Conservation (phyloP, 2,888 invertebrate species). For the Ormyrus pomaceus region DNA sequence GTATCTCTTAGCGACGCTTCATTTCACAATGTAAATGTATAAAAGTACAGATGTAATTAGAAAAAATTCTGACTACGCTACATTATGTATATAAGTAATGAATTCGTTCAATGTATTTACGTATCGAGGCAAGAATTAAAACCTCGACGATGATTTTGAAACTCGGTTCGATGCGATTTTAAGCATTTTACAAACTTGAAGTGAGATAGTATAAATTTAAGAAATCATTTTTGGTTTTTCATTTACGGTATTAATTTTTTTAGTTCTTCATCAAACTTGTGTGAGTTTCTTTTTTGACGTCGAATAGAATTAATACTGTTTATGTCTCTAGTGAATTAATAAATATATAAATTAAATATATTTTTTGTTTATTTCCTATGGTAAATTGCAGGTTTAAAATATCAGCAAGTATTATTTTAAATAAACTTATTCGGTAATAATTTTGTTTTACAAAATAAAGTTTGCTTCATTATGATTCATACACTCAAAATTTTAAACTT, state of each 20-base stretch:
- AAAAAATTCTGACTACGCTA: conserved; percentile 30
- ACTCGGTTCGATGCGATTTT: conserved; percentile 40
- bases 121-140: conserved; percentile 20
- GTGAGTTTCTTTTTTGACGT: conserved; percentile 44
- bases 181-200: conserved; percentile 41
- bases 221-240: conserved; percentile 1
- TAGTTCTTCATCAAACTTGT: neutral
- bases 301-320: conserved; percentile 33
- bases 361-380: neutral
- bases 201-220: conserved; percentile 10
- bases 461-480: too few species aligned
- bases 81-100: conserved; percentile 52
- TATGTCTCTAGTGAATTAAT: conserved; percentile 47
- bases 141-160: conserved; percentile 40
- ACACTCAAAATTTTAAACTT: too few species aligned
- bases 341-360: conserved; percentile 30
- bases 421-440: too few species aligned
- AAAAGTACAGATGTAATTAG: conserved; percentile 45
- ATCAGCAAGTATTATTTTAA: too few species aligned
- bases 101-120: conserved; percentile 37
- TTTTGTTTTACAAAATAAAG: too few species aligned
- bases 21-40: conserved; percentile 47
- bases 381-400: neutral
- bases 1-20: conserved; percentile 31
- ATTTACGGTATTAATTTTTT: conserved; percentile 13